Percentiles rank a stretch among this genome's conserved stretches.
These are phyloP conservation scores for Chesias legatella DNA, from an alignment of 2,888 invertebrate genomes.

Conservation along the genomic window DNA sequence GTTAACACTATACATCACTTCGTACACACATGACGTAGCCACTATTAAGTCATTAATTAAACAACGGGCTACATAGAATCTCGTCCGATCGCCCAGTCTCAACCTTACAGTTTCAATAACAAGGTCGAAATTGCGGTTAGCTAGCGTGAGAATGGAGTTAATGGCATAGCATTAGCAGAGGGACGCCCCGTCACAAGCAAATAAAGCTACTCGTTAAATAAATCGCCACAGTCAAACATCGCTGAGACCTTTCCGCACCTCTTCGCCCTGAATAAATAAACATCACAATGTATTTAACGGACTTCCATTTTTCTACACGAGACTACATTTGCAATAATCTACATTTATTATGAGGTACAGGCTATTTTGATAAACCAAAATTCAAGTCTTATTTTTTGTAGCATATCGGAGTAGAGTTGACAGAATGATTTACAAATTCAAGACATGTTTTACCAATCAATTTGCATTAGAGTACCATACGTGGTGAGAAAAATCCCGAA, in stretches of 20 bases:
- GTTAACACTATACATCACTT: constrained; percentile 46
- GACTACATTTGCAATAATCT: constrained; percentile 14
- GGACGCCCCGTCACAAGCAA: constrained; percentile 58
- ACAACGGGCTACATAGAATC: constrained; percentile 41
- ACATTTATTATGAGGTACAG: constrained; percentile 6
- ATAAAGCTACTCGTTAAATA: constrained; percentile 69
- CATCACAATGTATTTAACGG: constrained; percentile 51
- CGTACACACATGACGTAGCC: constrained; percentile 49
- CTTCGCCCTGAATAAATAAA: constrained; percentile 57
- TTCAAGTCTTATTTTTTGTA: too few species aligned
- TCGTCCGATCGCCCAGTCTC: constrained; percentile 28
- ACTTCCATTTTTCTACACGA: constrained; percentile 30
- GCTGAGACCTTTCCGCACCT: constrained; percentile 61
- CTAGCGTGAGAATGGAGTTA: constrained; percentile 50
- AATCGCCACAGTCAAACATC: constrained; percentile 66
- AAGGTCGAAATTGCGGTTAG: constrained; percentile 54
- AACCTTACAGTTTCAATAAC: constrained; percentile 40
- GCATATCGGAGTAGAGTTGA: too few species aligned
- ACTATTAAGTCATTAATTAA: constrained; percentile 66
- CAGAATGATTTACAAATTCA: too few species aligned
- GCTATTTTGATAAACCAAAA: background rate
- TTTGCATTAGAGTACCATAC: too few species aligned
- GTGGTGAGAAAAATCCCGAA: too few species aligned
- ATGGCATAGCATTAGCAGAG: constrained; percentile 59
- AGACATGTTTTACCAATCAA: too few species aligned